These are phyloP conservation scores for Virgularia gustaviana DNA, from an alignment of 92 coral and sea anemone genomes.

Conservation along the genomic window DNA sequence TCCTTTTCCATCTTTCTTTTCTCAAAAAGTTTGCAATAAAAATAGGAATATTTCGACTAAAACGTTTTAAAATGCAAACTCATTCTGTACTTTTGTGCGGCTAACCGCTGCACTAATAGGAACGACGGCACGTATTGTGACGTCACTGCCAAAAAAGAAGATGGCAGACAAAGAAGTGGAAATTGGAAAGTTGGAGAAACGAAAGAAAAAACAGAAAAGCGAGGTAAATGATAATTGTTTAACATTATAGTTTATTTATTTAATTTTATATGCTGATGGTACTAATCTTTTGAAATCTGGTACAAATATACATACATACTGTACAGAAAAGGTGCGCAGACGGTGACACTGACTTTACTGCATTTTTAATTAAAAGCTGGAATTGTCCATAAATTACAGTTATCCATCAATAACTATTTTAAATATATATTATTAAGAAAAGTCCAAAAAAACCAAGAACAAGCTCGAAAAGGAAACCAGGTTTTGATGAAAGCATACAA, in stretches of 20 bases:
- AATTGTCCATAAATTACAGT: not conserved
- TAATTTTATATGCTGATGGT: no score
- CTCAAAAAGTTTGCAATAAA: not conserved
- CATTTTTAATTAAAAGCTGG: not conserved
- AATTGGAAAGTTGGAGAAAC: not conserved
- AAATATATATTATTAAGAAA: conserved; percentile 46
- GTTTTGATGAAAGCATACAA: conserved; percentile 70
- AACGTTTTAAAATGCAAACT: not conserved
- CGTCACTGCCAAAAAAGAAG: not conserved
- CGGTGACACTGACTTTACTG: no score
- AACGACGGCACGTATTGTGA: not conserved
- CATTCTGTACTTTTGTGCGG: not conserved
- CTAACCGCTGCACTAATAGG: not conserved
- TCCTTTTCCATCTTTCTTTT: conserved; percentile 52
- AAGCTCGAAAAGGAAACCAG: conserved; percentile 57
- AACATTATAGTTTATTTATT: no score
- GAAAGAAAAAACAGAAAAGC: conserved; percentile 47
- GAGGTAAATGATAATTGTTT: no score
- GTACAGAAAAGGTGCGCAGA: no score
- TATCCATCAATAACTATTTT: not conserved
- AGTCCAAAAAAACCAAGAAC: conserved; percentile 48
- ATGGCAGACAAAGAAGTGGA: conserved; percentile 44
- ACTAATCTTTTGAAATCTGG: no score
- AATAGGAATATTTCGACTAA: not conserved
- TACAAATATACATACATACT: no score